Percentiles rank a stretch among this genome's conserved stretches.
Evolutionary conservation across 1,140 invertebrate species (phyloP).

Genomic region (Mycetomoellerius zeteki): DNA sequence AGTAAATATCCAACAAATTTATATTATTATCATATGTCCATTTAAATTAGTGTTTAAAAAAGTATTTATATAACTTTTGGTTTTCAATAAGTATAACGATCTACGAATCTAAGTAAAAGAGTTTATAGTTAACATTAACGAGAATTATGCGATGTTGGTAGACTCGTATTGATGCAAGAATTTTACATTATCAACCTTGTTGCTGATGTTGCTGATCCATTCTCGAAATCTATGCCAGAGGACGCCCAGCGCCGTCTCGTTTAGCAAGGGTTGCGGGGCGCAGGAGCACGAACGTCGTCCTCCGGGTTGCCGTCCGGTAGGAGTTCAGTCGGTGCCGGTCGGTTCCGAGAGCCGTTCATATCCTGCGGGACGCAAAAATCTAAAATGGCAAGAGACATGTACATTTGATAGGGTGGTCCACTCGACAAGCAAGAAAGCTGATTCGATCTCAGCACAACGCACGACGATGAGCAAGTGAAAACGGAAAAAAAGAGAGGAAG

Average conservation of each 20-base stretch:
- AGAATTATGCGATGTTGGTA: background rate
- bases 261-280: constrained; percentile 22
- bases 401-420: constrained; percentile 80
- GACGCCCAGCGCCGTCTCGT: constrained; percentile 1
- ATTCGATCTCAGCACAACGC: constrained; percentile 24
- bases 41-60: background rate
- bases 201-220: no score
- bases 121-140: background rate
- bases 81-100: background rate
- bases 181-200: background rate
- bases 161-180: background rate
- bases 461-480: constrained; percentile 62
- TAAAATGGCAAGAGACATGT: constrained; percentile 80
- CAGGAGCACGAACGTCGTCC: constrained; percentile 68
- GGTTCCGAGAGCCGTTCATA: constrained; percentile 82
- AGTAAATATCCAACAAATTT: background rate
- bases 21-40: background rate
- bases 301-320: constrained; percentile 78
- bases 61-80: background rate
- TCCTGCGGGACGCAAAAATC: constrained; percentile 69
- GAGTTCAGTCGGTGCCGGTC: constrained; percentile 82
- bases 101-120: background rate
- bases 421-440: constrained; percentile 57
- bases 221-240: background rate
- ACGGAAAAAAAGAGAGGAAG: background rate